Percentiles rank a stretch among this genome's conserved stretches.
Evolutionary conservation across 2,113 vertebrate species (phyloP).

Genomic region (Tursiops truncatus): DNA sequence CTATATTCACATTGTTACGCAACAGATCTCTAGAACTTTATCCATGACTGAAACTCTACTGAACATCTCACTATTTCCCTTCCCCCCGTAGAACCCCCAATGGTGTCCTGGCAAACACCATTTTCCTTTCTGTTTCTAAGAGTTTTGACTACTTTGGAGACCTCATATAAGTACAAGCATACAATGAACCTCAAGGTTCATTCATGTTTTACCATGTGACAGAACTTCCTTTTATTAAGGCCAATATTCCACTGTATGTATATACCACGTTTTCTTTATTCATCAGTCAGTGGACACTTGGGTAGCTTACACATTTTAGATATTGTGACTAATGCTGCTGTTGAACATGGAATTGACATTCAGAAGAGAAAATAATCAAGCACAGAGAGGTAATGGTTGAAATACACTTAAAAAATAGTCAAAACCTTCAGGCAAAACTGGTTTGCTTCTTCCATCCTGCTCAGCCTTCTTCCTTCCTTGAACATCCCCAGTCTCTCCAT

Average conservation of each 20-base stretch:
- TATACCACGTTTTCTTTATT: not conserved
- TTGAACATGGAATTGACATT: not conserved
- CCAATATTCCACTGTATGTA: not conserved
- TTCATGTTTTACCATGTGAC: not conserved
- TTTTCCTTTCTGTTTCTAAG: constrained; percentile 8
- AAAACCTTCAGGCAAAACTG: constrained; percentile 26
- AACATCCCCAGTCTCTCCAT: not conserved
- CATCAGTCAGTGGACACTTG: not conserved
- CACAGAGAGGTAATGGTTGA: not conserved
- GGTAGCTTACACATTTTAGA: not conserved
- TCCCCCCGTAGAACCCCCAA: not conserved
- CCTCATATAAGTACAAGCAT: not conserved
- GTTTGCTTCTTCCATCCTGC: not conserved
- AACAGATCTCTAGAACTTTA: constrained; percentile 5
- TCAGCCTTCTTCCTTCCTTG: constrained; percentile 1
- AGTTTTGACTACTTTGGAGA: not conserved
- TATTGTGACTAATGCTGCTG: not conserved
- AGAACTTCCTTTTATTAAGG: constrained; percentile 7
- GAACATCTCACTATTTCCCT: not conserved
- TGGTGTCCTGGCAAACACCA: not conserved
- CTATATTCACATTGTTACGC: not conserved
- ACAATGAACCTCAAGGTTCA: not conserved
- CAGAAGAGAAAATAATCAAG: not conserved
- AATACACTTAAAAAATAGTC: not conserved
- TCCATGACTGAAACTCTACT: not conserved